phyloP scores from a whole-genome alignment of 2,797 vertebrate species.

The Hyperoplus lanceolatus region DNA sequence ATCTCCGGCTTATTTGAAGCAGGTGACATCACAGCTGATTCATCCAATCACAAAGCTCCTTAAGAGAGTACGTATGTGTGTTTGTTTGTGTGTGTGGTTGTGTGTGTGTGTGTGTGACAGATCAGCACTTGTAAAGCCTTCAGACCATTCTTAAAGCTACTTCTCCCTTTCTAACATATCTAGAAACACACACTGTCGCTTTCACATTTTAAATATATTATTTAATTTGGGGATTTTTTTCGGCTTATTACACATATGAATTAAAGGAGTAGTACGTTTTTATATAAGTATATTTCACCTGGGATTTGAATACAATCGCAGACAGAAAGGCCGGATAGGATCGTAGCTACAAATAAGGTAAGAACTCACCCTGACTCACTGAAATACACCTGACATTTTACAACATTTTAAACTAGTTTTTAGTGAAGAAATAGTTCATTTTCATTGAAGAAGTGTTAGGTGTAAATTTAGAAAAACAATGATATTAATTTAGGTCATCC shows the following conservation, averaged over 20 bases:
- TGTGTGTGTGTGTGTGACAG: background rate
- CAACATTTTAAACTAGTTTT: background rate
- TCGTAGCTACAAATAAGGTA: slow-evolving; percentile 47
- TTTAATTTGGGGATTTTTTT: too few relatives aligned
- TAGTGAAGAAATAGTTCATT: background rate
- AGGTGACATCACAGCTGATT: slow-evolving; percentile 47
- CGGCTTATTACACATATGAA: too few relatives aligned
- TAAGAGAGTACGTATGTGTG: background rate
- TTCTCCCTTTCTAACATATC: too few relatives aligned
- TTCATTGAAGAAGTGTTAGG: background rate
- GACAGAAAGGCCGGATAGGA: background rate
- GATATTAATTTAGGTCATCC: too few relatives aligned
- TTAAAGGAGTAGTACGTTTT: too few relatives aligned
- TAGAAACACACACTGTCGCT: too few relatives aligned
- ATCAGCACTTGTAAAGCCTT: slow-evolving; percentile 46
- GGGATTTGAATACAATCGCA: slow-evolving; percentile 15
- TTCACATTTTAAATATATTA: too few relatives aligned
- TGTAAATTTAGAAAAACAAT: too few relatives aligned
- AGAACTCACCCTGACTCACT: slow-evolving; percentile 3
- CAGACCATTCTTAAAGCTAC: too few relatives aligned
- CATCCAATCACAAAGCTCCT: slow-evolving; percentile 54
- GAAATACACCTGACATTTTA: background rate
- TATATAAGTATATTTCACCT: too few relatives aligned
- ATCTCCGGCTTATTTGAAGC: background rate
- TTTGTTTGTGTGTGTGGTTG: too few relatives aligned